Conservation (phyloP, 2,888 invertebrate genomes). For the Mayetiola destructor region DNA sequence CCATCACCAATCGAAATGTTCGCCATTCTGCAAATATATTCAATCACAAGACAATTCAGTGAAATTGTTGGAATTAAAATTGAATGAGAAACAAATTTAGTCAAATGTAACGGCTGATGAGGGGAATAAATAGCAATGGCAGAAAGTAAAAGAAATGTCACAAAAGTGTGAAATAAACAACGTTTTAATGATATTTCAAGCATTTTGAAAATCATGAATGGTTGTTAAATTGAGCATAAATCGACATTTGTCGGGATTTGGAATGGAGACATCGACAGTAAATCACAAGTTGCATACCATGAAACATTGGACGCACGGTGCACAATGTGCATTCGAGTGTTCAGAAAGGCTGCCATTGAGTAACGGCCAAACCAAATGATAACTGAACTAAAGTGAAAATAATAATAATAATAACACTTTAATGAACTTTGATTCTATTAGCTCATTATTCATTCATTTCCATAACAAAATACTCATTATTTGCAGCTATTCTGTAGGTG, state of each 20-base stretch:
- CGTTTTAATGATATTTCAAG: neutral
- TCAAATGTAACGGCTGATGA: too few species aligned
- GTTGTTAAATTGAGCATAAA: constrained; percentile 12
- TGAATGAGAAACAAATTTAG: too few species aligned
- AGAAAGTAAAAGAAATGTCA: constrained; percentile 1
- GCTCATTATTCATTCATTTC: neutral
- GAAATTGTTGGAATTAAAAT: too few species aligned
- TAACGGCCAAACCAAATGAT: neutral
- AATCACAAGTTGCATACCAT: too few species aligned
- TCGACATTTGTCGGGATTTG: constrained; percentile 5
- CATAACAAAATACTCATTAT: too few species aligned
- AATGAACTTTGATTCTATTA: neutral
- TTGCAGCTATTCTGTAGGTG: too few species aligned
- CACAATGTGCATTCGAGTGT: neutral
- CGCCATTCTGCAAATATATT: too few species aligned
- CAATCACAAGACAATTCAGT: too few species aligned
- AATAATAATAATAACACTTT: neutral
- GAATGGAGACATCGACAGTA: too few species aligned
- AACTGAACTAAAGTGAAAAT: neutral
- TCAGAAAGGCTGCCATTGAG: neutral
- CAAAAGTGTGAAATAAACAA: constrained; percentile 10
- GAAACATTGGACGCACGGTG: too few species aligned
- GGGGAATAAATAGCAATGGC: neutral
- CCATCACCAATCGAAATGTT: too few species aligned
- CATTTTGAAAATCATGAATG: constrained; percentile 6